Evolutionary conservation across 2,888 invertebrate genomes (phyloP).

Genomic region (Ceriagrion tenellum): DNA sequence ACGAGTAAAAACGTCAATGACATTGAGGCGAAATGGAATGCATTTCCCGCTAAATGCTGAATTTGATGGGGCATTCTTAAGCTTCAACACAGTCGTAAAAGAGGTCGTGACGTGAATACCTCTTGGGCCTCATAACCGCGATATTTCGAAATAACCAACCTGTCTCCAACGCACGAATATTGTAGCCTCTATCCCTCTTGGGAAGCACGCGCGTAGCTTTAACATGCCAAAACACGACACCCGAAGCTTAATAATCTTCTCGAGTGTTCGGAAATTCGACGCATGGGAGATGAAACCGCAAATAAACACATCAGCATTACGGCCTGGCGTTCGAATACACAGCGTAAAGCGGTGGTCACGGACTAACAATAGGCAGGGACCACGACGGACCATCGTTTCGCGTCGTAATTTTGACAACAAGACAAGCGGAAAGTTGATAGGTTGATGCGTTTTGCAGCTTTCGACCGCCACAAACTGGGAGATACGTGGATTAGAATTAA

Average conservation of each 20-base stretch:
- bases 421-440: neutral
- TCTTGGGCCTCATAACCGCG: neutral
- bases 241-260: neutral
- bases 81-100: neutral
- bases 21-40: too few relatives aligned
- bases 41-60: neutral
- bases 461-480: neutral
- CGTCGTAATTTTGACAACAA: neutral
- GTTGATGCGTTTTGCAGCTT: neutral
- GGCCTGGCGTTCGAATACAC: neutral
- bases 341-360: neutral
- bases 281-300: neutral
- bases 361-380: neutral
- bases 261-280: neutral
- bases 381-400: neutral
- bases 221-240: neutral
- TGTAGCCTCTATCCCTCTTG: neutral
- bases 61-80: neutral
- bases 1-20: too few relatives aligned
- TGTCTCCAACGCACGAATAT: neutral
- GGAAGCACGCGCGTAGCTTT: neutral
- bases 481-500: neutral
- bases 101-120: neutral
- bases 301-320: neutral
- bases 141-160: neutral